Percentiles rank a stretch among this genome's conserved stretches.
These are phyloP conservation scores for Pectinophora gossypiella DNA, from an alignment of 1,140 invertebrate genomes.

Conservation along the genomic window DNA sequence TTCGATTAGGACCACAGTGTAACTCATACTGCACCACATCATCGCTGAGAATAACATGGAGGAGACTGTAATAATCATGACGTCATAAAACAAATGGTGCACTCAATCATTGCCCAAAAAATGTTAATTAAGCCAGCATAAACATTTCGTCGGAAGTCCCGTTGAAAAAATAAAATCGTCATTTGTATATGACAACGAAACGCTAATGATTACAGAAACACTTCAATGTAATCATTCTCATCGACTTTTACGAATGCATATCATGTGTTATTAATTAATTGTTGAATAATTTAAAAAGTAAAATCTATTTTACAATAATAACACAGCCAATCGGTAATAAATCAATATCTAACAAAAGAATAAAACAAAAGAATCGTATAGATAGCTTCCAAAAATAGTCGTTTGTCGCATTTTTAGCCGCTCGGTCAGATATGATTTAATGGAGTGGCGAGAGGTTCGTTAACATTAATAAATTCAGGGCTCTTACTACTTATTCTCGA, in stretches of 20 bases:
- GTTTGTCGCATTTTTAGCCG: slow-evolving; percentile 57
- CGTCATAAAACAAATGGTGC: slow-evolving; percentile 21
- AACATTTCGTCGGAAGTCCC: slow-evolving; percentile 15
- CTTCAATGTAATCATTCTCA: too few species aligned
- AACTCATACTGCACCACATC: slow-evolving; percentile 33
- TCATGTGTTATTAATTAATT: too few species aligned
- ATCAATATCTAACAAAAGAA: too few species aligned
- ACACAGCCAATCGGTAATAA: too few species aligned
- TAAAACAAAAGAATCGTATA: background rate
- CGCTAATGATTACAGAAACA: slow-evolving; percentile 14
- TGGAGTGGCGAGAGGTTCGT: slow-evolving; percentile 55
- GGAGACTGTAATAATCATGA: slow-evolving; percentile 2
- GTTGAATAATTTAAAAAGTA: too few species aligned
- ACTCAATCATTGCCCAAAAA: slow-evolving; percentile 17
- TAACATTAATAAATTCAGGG: slow-evolving; percentile 63
- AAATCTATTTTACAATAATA: too few species aligned
- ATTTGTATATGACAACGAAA: slow-evolving; percentile 23
- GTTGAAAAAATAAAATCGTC: slow-evolving; percentile 11
- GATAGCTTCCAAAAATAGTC: slow-evolving; percentile 41
- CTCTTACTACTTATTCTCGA: slow-evolving; percentile 24
- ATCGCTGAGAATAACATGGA: slow-evolving; percentile 26
- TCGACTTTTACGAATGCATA: too few species aligned
- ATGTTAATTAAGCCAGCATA: slow-evolving; percentile 24
- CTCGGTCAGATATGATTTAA: slow-evolving; percentile 68
- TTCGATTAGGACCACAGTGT: slow-evolving; percentile 35